phyloP scores from a whole-genome alignment of 1,140 invertebrate genomes.

The Bombus sibiricus region DNA sequence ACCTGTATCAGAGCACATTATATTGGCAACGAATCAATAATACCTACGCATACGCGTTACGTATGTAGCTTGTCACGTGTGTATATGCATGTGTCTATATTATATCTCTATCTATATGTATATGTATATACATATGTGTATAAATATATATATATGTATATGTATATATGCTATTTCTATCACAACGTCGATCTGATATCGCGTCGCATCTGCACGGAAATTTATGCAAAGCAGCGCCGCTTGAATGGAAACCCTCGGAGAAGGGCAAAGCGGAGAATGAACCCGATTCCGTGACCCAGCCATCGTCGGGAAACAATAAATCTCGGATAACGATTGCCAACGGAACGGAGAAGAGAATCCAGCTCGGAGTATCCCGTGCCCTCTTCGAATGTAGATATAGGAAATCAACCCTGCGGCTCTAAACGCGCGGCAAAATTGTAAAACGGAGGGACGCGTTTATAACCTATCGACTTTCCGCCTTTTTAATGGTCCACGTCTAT shows the following conservation, averaged over 20 bases:
- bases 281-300: constrained; percentile 44
- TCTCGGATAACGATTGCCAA: constrained; percentile 50
- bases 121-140: background rate
- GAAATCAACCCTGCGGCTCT: no score
- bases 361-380: background rate
- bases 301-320: constrained; percentile 39
- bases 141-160: background rate
- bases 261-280: constrained; percentile 21
- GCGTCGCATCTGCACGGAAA: constrained; percentile 28
- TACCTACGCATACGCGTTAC: constrained; percentile 40
- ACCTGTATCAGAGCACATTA: constrained; percentile 27
- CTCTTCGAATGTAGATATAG: constrained; percentile 1
- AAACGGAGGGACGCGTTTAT: no score
- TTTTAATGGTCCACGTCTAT: background rate
- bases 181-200: constrained; percentile 10
- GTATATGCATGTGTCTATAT: background rate
- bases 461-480: background rate
- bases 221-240: constrained; percentile 37
- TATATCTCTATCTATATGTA: background rate
- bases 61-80: background rate
- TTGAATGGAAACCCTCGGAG: constrained; percentile 1
- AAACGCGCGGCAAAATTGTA: background rate
- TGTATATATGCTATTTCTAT: constrained; percentile 40
- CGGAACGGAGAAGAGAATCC: constrained; percentile 28
- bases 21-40: constrained; percentile 52